These are phyloP conservation scores for Laothoe populi DNA, from an alignment of 2,888 invertebrate species.

Conservation along the genomic window DNA sequence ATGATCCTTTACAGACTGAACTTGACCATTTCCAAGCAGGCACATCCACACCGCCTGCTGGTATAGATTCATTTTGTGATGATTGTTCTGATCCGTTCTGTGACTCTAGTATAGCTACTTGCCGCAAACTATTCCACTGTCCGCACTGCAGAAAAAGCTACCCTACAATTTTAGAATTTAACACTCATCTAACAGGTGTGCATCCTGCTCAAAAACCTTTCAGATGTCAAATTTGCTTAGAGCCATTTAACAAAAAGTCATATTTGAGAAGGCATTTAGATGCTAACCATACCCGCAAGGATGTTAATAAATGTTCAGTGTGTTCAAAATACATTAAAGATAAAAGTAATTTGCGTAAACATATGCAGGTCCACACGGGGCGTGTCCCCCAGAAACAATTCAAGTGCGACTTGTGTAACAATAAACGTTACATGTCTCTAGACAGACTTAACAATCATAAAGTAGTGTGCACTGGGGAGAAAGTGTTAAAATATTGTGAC, in stretches of 20 bases:
- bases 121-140: constrained; percentile 81
- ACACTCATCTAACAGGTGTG: constrained; percentile 80
- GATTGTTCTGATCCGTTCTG: constrained; percentile 83
- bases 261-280: constrained; percentile 81
- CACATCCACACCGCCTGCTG: constrained; percentile 71
- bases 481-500: constrained; percentile 80
- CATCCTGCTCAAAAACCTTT: constrained; percentile 83
- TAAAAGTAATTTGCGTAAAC: constrained; percentile 82
- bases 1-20: constrained; percentile 71
- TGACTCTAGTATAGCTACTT: constrained; percentile 74
- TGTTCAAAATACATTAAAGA: constrained; percentile 84
- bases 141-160: constrained; percentile 84
- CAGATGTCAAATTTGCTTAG: constrained; percentile 82
- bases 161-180: constrained; percentile 81
- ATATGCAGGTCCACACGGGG: constrained; percentile 84
- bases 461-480: constrained; percentile 81
- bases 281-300: constrained; percentile 79
- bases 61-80: constrained; percentile 79
- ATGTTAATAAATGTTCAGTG: constrained; percentile 83
- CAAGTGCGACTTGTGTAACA: constrained; percentile 82
- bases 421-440: constrained; percentile 82
- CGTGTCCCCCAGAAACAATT: constrained; percentile 82
- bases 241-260: constrained; percentile 81
- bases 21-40: constrained; percentile 67
- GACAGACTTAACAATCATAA: constrained; percentile 82